These are phyloP conservation scores for Burhinus oedicnemus DNA, from an alignment of 2,113 vertebrate genomes.

Conservation along the genomic window DNA sequence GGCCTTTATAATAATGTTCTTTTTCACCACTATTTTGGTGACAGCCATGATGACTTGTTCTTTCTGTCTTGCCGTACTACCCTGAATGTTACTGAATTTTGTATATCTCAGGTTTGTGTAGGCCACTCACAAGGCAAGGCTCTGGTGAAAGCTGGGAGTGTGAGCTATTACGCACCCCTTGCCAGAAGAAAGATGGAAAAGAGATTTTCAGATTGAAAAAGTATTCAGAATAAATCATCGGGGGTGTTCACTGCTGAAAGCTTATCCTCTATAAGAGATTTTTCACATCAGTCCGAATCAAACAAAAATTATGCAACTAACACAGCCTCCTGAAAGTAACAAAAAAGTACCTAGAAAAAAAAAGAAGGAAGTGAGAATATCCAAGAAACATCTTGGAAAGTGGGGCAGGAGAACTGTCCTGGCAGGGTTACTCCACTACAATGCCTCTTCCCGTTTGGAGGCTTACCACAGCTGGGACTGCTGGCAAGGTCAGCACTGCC, in stretches of 20 bases:
- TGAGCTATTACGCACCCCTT: neutral
- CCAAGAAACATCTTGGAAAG: neutral
- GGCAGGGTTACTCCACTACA: neutral
- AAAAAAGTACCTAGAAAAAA: neutral
- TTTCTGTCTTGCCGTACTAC: neutral
- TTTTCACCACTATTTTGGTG: neutral
- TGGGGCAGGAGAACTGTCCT: neutral
- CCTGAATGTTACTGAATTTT: neutral
- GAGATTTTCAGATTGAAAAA: neutral
- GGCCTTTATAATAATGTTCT: neutral
- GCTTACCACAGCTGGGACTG: neutral
- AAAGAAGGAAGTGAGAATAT: neutral
- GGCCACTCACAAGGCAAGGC: neutral
- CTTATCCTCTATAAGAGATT: neutral
- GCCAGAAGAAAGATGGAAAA: neutral
- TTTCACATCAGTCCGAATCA: neutral
- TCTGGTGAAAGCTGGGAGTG: neutral
- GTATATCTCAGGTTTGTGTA: neutral
- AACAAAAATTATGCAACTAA: neutral
- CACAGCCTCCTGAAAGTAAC: neutral
- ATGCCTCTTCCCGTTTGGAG: neutral
- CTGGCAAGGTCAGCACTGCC: neutral
- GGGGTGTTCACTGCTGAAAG: neutral
- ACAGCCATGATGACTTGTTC: accelerated
- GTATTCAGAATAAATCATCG: neutral